These are phyloP conservation scores for Avahi laniger DNA, from an alignment of 2,797 vertebrate genomes.

Conservation along the genomic window DNA sequence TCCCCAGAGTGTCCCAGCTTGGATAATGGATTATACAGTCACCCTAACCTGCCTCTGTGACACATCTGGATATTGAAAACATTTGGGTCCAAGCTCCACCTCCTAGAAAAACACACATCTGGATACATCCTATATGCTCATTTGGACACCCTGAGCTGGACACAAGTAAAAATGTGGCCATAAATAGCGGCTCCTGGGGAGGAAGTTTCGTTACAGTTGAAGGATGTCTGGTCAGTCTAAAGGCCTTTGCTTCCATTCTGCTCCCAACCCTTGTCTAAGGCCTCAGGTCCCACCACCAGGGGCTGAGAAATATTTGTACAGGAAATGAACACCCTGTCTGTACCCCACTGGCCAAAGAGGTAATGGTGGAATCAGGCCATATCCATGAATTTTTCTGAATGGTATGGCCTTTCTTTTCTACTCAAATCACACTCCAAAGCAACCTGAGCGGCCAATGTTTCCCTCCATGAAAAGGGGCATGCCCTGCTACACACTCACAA, in stretches of 20 bases:
- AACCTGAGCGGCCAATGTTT: accelerated
- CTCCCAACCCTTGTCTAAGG: neutral
- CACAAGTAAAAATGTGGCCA: neutral
- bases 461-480: neutral
- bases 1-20: neutral
- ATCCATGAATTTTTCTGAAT: neutral
- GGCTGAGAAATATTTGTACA: neutral
- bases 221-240: too few relatives aligned
- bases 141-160: neutral
- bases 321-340: neutral
- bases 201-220: accelerated
- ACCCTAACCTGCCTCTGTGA: neutral
- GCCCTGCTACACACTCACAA: neutral
- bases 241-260: neutral
- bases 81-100: neutral
- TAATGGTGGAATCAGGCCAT: neutral
- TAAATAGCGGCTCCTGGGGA: neutral
- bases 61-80: neutral
- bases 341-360: neutral
- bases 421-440: neutral
- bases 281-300: neutral
- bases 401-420: neutral
- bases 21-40: neutral
- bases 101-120: neutral
- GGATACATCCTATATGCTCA: too few relatives aligned